Conservation (phyloP, 1,140 invertebrate genomes). For the Manduca sexta region DNA sequence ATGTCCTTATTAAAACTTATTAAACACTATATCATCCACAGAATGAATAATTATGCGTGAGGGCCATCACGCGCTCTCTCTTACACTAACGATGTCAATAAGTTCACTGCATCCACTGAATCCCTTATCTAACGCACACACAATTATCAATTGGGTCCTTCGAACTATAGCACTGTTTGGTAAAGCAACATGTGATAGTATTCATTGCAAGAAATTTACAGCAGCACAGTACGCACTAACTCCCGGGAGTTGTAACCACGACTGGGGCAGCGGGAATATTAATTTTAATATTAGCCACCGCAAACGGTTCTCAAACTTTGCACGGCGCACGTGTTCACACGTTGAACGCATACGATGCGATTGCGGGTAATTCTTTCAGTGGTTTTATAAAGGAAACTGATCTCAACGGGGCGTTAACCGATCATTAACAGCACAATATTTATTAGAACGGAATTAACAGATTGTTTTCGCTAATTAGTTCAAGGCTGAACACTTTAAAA, state of each 20-base stretch:
- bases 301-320: constrained; percentile 52
- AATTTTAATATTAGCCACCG: constrained; percentile 69
- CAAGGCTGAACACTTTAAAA: constrained; percentile 17
- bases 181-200: constrained; percentile 43
- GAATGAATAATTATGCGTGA: constrained; percentile 10
- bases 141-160: constrained; percentile 50
- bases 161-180: constrained; percentile 40
- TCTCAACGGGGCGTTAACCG: constrained; percentile 16
- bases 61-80: constrained; percentile 11
- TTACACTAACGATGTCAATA: constrained; percentile 19
- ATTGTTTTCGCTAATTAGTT: constrained; percentile 13
- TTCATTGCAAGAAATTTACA: constrained; percentile 35
- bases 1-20: constrained; percentile 32
- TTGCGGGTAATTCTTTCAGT: not conserved
- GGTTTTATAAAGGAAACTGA: constrained; percentile 1
- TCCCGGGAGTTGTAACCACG: constrained; percentile 52
- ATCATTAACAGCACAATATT: constrained; percentile 21
- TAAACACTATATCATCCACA: constrained; percentile 37
- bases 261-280: constrained; percentile 64
- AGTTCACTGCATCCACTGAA: constrained; percentile 23
- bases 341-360: not conserved
- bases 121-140: constrained; percentile 61
- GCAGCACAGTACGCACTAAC: constrained; percentile 7
- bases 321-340: constrained; percentile 9
- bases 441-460: constrained; percentile 19